Evolutionary conservation across 2,113 vertebrate genomes (phyloP).

Genomic region (Pao palembangensis): DNA sequence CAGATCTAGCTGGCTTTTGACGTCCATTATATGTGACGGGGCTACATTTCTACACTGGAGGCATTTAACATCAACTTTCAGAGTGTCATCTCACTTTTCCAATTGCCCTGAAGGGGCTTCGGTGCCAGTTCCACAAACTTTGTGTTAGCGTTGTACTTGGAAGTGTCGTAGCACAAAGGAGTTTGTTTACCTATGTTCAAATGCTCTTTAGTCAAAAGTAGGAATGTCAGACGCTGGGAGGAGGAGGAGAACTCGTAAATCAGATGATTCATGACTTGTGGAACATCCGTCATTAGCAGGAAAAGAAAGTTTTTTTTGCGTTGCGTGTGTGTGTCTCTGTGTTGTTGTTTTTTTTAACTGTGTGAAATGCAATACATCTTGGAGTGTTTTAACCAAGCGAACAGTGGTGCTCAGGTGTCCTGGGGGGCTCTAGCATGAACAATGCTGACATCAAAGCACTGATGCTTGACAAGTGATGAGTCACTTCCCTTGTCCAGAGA

Average conservation of each 20-base stretch:
- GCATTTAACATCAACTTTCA: conserved; percentile 53
- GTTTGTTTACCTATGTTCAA: conserved; percentile 69
- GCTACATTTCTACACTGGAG: conserved; percentile 54
- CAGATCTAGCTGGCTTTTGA: conserved; percentile 41
- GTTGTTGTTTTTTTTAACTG: conserved; percentile 45
- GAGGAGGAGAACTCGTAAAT: conserved; percentile 63
- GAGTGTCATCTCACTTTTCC: conserved; percentile 60
- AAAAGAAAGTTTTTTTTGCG: conserved; percentile 47
- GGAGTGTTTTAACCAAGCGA: conserved; percentile 57
- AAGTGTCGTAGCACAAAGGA: conserved; percentile 61
- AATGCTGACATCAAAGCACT: conserved; percentile 76
- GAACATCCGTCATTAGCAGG: conserved; percentile 69
- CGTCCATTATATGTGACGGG: conserved; percentile 57
- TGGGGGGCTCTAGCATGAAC: conserved; percentile 63
- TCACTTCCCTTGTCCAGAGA: conserved; percentile 82
- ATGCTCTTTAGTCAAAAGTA: conserved; percentile 65
- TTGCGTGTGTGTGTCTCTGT: conserved; percentile 17
- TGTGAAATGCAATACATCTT: conserved; percentile 79
- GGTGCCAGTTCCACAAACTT: conserved; percentile 53
- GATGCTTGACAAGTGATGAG: conserved; percentile 84
- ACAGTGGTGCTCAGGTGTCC: conserved; percentile 71
- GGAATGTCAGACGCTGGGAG: conserved; percentile 61
- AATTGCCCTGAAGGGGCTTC: conserved; percentile 55
- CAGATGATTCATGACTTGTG: conserved; percentile 72
- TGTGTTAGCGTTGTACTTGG: conserved; percentile 57